Base-by-base conservation (phyloP, 2,113 vertebrate species). In the Scartelaos histophorus region DNA sequence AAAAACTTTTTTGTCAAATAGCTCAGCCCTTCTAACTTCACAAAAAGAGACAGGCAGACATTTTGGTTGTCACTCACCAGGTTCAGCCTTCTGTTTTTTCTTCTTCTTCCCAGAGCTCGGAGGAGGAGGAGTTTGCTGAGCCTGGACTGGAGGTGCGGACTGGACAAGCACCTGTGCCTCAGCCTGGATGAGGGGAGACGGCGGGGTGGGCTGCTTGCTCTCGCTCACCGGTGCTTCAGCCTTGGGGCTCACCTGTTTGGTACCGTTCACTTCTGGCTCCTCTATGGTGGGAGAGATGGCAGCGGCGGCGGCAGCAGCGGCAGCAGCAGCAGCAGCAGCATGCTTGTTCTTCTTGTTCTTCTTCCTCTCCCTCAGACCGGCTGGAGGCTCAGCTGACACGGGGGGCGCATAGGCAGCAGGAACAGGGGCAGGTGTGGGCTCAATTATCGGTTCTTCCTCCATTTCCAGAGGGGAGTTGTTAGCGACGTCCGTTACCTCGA, bases 341-440 rank as follows among this genome's bases (percentile, higher is more conserved):
- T 97, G 98, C 88, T 97, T 98, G 81, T 97, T 97, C 76, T 97
- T 98, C 88, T 97, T 98, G 81, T 97, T 97, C 89, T 96, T 98
- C 93, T 96, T 98, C 53, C 97, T 92, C 76, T 98, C 96, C 75
- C 96, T 88, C 58, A 97, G 7, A 21, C 88, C 87, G 6, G 85
- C 35, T 11, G 94, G 53, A 11, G 92, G 85, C 76, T 97, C 96
- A 0, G 88, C 0, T 35, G 81, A 66, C 0, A 75, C 85, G 19
- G 89, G 7, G 45, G 86, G 81, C 45, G 78, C 81, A 38, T 80
- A 71, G 10, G 86, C 38, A 67, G 77, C 73, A 5, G 85, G 77
- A 34, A 77, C 69, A 16, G 83, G 73, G 47, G 87, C 79, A 43
- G 85, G 82, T 66, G 13, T 92, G 66, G 65, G 83, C 0, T 67